Base-by-base conservation (phyloP, 2,888 invertebrate genomes). In the Merodon equestris region DNA sequence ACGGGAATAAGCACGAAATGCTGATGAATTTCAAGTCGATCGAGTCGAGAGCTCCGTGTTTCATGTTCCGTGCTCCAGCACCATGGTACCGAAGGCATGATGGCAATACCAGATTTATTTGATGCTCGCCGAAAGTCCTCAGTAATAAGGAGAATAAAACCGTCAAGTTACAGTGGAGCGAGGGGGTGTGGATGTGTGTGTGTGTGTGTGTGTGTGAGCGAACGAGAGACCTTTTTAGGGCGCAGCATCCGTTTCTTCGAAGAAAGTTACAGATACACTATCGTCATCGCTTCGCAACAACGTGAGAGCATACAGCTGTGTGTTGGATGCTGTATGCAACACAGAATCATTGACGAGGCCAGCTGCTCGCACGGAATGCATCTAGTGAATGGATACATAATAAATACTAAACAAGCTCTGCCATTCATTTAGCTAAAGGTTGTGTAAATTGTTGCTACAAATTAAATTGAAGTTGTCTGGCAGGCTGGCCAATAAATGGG, bases 1-100 rank as follows among this genome's bases (percentile, higher is more conserved):
- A 79, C 74, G 74, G 77, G 64, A 72, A 64, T 63, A 51, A 57
- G 14, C 47, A 64, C 45, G 64, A 64, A 18, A 58, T 68, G 74
- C 7, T 61, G 64, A 67, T 44, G 66, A 66, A 57, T 61, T 58
- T 47, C 38, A 54, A 63, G 44, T 63, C 51, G 57, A 38, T 51
- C 38, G 47, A 54, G 15, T 12, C 13, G 47, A 40, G 19, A 4
- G 54, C 17, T 18, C 12, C 45, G 27, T 57, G 17, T 9, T 27
- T 7, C 1, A n/a, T 36, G 36, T 2, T 38, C 9, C n/a, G n/a
- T 14, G 36, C 15, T 15, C 10, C 36, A 36, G 9, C 12, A 15
- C 15, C 3, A 5, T 7, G 17, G 17, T 12, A 27, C 54, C 63
- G 36, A 38, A 67, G 58, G 7, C 36, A 45, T n/a, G n/a, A n/a